A percentile compares a stretch with the other conserved stretches of the same genome.
Evolutionary conservation across 2,888 invertebrate species (phyloP).

Genomic region (Rhodophaea formosa): DNA sequence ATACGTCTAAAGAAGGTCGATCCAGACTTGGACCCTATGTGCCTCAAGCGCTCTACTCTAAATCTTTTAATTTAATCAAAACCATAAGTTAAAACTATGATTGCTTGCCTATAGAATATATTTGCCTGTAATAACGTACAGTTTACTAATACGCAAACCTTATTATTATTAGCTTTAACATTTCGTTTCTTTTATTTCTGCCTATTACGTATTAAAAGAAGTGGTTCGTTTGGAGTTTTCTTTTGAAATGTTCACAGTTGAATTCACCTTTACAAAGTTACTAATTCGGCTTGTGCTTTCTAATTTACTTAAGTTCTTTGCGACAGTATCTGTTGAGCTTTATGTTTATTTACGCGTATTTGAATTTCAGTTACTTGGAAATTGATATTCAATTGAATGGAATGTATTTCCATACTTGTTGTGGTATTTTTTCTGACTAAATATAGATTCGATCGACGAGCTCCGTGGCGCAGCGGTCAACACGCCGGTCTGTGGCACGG

Average conservation of each 20-base stretch:
- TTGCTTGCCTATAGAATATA: too few species aligned
- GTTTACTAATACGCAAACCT: conserved; percentile 10
- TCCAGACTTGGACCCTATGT: too few species aligned
- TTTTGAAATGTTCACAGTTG: conserved; percentile 40
- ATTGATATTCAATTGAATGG: neutral
- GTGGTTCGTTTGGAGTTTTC: conserved; percentile 44
- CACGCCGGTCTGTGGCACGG: too few species aligned
- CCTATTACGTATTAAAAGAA: conserved; percentile 52
- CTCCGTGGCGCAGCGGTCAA: too few species aligned
- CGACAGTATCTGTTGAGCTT: conserved; percentile 42
- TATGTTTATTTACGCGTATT: conserved; percentile 43
- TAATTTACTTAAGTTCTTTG: conserved; percentile 58
- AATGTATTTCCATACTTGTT: neutral
- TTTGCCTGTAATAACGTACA: too few species aligned
- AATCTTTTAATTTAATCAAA: too few species aligned
- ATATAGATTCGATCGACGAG: neutral
- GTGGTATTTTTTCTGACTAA: neutral
- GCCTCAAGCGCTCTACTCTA: too few species aligned
- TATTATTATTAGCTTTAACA: conserved; percentile 54
- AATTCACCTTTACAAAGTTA: conserved; percentile 50
- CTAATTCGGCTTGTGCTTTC: conserved; percentile 48
- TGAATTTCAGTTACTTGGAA: conserved; percentile 33
- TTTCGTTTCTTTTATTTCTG: too few species aligned
- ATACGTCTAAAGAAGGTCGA: too few species aligned
- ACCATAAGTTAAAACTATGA: too few species aligned